These are phyloP conservation scores for Hirundo rustica DNA, from an alignment of 2,797 vertebrate genomes.

Conservation along the genomic window DNA sequence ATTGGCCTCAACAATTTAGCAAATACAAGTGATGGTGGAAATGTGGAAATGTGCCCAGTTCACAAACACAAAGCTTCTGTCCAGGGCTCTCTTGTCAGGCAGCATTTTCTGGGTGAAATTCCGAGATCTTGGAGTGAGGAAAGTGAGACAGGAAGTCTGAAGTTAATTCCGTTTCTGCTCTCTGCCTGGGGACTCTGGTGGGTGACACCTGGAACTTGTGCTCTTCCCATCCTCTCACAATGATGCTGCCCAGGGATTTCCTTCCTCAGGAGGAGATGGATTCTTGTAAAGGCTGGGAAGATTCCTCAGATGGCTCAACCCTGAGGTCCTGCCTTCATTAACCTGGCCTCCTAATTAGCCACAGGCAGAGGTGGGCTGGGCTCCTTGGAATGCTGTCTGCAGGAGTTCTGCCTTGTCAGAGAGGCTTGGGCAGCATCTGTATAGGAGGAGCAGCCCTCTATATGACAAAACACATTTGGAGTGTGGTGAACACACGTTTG, in stretches of 20 bases:
- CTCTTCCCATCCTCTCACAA: not conserved
- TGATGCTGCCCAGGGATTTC: rapidly evolving
- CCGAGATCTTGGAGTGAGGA: not conserved
- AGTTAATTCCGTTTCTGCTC: not conserved
- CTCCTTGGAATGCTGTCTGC: not conserved
- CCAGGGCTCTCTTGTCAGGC: not conserved
- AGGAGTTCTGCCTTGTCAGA: not conserved
- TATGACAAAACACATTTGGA: not conserved
- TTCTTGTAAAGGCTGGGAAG: not conserved
- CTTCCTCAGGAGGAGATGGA: not conserved
- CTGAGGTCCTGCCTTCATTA: not conserved
- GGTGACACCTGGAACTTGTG: not conserved
- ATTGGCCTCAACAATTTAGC: not conserved
- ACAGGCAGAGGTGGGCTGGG: not conserved
- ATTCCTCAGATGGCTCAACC: not conserved
- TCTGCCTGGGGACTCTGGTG: no score
- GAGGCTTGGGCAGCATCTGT: not conserved
- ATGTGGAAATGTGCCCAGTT: not conserved
- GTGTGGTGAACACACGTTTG: not conserved
- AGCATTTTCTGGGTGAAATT: not conserved
- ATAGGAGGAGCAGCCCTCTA: not conserved
- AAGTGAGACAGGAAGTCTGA: not conserved
- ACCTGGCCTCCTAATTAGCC: not conserved
- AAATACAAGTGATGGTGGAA: not conserved
- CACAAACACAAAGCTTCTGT: not conserved